Evolutionary conservation across 2,113 vertebrate species (phyloP), one percentile per base, ranked within the genome.

Genomic region (Lonchura striata): DNA sequence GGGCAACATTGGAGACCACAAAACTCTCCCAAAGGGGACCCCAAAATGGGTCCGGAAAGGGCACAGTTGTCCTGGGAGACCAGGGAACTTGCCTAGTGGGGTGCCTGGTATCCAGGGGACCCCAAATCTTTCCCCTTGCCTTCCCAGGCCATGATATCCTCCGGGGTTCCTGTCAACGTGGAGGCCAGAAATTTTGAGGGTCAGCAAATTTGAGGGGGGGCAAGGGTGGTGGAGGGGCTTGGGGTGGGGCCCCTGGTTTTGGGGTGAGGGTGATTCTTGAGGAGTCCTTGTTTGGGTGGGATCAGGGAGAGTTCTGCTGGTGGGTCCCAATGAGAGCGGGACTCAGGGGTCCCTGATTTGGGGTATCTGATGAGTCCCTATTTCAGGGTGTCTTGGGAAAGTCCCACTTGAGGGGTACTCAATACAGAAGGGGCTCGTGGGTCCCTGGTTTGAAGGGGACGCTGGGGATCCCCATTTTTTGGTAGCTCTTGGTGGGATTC

Each of bases 141-240:
- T 88, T 82, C 61, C 52, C 60, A 88, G 86, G 86, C 86, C 23
- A 7, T 88, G 7, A 74, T 88, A 9, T 88, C 60, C 52, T 88
- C 77, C 0, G 68, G 86, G 7, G 52, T 88, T 79, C 86, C 77
- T 81, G 68, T 88, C 77, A 88, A 81, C 4, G 5, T 81, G 77
- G 86, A 88, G 52, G 77, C 86, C 77, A 59, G 86, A 66, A 88
- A 88, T 65, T 88, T 88, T 52, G 86, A 88, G 13, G 86, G 86
- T 88, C 68, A 74, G 86, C 27, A 74, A 44, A 88, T 59, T 2
- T 44, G 22, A 16, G 12, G 11, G 9, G 30, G 50, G 21, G 7
- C 24, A 42, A 23, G 27, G 27, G 59, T 33, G 59, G 47, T 23
- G 47, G 24, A 41, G 24, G n/a, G 23, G 19, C 39, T 69, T 33